phyloP scores from a whole-genome alignment of 2,888 invertebrate species.

The Drosophila neoperkinsi region DNA sequence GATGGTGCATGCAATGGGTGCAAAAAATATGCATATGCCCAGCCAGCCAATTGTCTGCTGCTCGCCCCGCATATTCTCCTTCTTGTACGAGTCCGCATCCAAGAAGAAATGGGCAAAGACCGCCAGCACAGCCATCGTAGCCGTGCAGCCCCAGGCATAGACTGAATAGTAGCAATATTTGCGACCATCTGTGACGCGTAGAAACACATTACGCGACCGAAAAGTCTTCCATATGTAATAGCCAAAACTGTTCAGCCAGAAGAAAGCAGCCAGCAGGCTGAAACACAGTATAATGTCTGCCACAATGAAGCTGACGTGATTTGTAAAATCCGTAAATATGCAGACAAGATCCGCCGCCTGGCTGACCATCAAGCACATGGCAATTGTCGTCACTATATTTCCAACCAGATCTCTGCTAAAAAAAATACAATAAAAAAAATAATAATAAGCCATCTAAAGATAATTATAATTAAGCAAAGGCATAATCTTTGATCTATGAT shows the following conservation, averaged over 20 bases:
- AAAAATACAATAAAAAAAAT: slow-evolving; percentile 24
- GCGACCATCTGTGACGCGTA: slow-evolving; percentile 93
- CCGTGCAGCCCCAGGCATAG: slow-evolving; percentile 92
- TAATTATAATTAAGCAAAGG: not conserved
- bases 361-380: slow-evolving; percentile 90
- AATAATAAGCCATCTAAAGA: not conserved
- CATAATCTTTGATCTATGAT: not conserved
- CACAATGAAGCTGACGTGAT: slow-evolving; percentile 92
- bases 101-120: slow-evolving; percentile 93
- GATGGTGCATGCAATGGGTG: slow-evolving; percentile 92
- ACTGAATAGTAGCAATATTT: slow-evolving; percentile 95
- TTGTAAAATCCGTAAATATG: slow-evolving; percentile 92
- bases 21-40: slow-evolving; percentile 93
- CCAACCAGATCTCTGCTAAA: slow-evolving; percentile 89
- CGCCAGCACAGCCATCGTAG: slow-evolving; percentile 90
- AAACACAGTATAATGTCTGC: slow-evolving; percentile 92
- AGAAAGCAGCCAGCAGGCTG: slow-evolving; percentile 92
- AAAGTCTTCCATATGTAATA: slow-evolving; percentile 96
- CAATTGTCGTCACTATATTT: slow-evolving; percentile 93
- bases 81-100: slow-evolving; percentile 87
- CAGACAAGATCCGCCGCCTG: slow-evolving; percentile 92
- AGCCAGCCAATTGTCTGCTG: slow-evolving; percentile 93
- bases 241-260: slow-evolving; percentile 94
- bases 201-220: slow-evolving; percentile 93
- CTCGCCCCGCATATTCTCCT: slow-evolving; percentile 86